Conservation (phyloP, 2,888 invertebrate genomes). For the Agrotis exclamationis region DNA sequence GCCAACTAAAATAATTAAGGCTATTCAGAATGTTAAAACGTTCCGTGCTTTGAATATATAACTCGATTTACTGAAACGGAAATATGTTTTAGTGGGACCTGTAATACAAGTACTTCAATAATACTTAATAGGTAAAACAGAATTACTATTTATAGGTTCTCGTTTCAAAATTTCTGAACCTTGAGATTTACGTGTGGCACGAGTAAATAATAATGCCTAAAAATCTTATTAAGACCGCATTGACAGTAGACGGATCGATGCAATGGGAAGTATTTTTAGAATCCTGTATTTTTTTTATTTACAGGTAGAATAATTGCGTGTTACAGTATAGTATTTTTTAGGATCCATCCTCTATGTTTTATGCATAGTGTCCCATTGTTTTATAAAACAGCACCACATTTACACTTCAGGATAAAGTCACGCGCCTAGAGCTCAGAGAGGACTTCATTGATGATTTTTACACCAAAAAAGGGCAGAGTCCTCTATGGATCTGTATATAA, state of each 20-base stretch:
- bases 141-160: background rate
- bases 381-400: too few species aligned
- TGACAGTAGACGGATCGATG: background rate
- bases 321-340: too few species aligned
- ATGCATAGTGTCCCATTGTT: too few species aligned
- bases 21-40: slow-evolving; percentile 39
- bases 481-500: too few species aligned
- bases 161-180: background rate
- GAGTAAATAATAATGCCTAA: background rate
- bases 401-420: too few species aligned
- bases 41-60: slow-evolving; percentile 39
- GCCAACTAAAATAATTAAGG: slow-evolving; percentile 33
- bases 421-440: too few species aligned
- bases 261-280: too few species aligned
- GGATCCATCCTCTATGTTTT: too few species aligned
- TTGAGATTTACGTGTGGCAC: slow-evolving; percentile 3
- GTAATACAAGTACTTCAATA: background rate
- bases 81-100: slow-evolving; percentile 16
- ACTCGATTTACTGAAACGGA: slow-evolving; percentile 16
- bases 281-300: background rate
- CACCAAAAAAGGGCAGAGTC: too few species aligned
- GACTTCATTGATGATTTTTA: too few species aligned
- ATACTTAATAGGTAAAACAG: background rate
- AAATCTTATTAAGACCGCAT: background rate
- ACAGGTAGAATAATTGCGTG: background rate